Evolutionary conservation across 2,113 vertebrate species (phyloP).

Genomic region (Indri indri): DNA sequence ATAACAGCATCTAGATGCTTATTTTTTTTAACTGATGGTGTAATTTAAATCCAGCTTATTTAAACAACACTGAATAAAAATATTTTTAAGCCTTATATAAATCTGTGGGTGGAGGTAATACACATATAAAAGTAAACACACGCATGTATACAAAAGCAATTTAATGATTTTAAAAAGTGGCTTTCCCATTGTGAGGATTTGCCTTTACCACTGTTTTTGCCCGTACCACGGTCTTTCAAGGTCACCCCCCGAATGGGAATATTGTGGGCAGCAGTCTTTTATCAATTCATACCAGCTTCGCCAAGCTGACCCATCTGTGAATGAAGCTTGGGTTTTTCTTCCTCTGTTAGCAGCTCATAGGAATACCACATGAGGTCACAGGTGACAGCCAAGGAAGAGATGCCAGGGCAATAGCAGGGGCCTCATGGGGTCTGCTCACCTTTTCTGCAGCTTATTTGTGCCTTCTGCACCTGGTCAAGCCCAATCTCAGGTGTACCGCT

Average conservation of each 20-base stretch:
- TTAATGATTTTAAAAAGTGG: background rate
- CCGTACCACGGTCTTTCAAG: background rate
- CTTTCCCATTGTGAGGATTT: background rate
- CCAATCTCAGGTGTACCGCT: background rate
- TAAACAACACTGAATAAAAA: background rate
- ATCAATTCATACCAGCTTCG: background rate
- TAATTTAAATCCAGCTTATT: background rate
- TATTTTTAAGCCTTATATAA: background rate
- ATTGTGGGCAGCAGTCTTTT: background rate
- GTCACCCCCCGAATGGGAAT: background rate
- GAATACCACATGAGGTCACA: background rate
- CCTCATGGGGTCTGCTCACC: background rate
- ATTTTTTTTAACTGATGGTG: background rate
- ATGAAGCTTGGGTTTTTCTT: background rate
- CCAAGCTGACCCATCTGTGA: background rate
- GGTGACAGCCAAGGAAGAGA: background rate
- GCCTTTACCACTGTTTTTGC: background rate
- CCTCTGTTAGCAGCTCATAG: background rate
- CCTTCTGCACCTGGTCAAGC: background rate
- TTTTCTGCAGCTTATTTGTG: background rate
- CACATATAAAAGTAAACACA: background rate
- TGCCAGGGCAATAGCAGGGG: background rate
- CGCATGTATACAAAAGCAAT: background rate
- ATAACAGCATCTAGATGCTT: background rate
- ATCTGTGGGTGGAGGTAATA: background rate